These are phyloP conservation scores for Chiridota heheva DNA, from an alignment of 35 echinoderm and acorn worm species.

Conservation along the genomic window DNA sequence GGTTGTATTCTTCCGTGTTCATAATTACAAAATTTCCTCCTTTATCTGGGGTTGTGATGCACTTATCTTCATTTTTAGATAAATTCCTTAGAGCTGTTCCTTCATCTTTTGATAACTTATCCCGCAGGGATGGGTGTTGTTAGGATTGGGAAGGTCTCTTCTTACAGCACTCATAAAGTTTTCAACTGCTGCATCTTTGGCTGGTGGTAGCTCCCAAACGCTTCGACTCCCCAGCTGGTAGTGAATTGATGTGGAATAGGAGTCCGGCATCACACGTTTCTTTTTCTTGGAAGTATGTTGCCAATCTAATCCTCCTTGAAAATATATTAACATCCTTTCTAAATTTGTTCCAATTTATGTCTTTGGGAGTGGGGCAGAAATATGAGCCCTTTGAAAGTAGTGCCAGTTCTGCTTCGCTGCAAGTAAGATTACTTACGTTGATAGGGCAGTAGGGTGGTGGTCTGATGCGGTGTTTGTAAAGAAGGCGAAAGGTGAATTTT, in stretches of 20 bases:
- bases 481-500: too few species aligned
- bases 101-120: constrained; percentile 6
- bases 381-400: too few species aligned
- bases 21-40: constrained; percentile 2
- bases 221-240: neutral
- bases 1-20: neutral
- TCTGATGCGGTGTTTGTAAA: too few species aligned
- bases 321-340: constrained; percentile 17
- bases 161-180: neutral
- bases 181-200: constrained; percentile 19
- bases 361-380: too few species aligned
- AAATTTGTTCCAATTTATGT: too few species aligned
- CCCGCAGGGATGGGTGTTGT: too few species aligned
- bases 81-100: neutral
- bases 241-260: neutral
- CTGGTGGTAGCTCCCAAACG: neutral
- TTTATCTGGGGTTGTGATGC: constrained; percentile 22
- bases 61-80: neutral
- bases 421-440: too few species aligned
- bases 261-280: neutral
- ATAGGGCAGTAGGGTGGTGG: too few species aligned
- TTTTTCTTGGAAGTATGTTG: neutral
- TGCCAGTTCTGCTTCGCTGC: too few species aligned
- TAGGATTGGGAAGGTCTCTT: neutral
- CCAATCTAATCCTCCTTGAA: neutral